Evolutionary conservation across 2,113 vertebrate species (phyloP).

Genomic region (Macroglossus sobrinus): DNA sequence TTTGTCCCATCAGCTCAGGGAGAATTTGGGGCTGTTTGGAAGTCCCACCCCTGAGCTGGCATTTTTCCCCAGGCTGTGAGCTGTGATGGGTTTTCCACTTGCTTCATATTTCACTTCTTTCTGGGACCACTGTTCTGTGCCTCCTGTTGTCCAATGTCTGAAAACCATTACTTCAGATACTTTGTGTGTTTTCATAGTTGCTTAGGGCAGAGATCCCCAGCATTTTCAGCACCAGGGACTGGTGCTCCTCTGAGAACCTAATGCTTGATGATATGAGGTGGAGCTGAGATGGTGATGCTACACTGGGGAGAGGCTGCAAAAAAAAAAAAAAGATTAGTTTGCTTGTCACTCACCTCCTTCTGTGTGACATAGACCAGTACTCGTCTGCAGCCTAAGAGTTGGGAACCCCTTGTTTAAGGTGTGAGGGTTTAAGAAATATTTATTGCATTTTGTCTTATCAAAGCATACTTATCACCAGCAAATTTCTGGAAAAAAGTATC

Average conservation of each 20-base stretch:
- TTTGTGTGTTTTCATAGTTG: no score
- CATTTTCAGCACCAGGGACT: no score
- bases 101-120: background rate
- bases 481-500: background rate
- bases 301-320: no score
- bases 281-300: no score
- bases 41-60: background rate
- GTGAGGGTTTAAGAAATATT: background rate
- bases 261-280: no score
- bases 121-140: background rate
- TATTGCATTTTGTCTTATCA: background rate
- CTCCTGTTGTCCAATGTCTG: background rate
- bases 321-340: no score
- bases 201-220: no score
- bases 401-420: background rate
- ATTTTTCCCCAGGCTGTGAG: background rate
- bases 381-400: no score
- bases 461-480: background rate
- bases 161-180: background rate
- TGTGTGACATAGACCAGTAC: no score
- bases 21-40: background rate
- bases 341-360: no score
- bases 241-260: no score
- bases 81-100: rapidly evolving
- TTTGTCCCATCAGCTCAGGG: background rate